Conservation (phyloP, 2,888 invertebrate species). For the Cryptophagus acutangulus region DNA sequence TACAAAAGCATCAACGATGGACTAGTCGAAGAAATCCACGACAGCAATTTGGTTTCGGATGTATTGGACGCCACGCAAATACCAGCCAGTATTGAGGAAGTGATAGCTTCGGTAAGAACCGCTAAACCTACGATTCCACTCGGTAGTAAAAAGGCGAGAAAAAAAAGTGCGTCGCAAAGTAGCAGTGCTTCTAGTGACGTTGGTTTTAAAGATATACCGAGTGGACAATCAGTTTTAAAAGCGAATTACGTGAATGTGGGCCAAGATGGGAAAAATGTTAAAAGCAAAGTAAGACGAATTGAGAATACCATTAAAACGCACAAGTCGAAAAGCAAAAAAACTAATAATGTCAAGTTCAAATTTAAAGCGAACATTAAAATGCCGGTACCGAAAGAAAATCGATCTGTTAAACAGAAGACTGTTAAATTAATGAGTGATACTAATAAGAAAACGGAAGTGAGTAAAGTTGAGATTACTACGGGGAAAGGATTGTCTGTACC, state of each 20-base stretch:
- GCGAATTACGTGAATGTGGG: conserved; percentile 22
- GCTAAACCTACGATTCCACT: conserved; percentile 50
- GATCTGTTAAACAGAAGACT: conserved; percentile 24
- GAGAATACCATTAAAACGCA: neutral
- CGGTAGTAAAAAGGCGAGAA: conserved; percentile 39
- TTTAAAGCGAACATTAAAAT: conserved; percentile 30
- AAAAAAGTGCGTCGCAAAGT: conserved; percentile 34
- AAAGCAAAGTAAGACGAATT: conserved; percentile 17
- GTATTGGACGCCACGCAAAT: conserved; percentile 41
- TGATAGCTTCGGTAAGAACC: conserved; percentile 53
- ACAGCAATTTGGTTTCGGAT: conserved; percentile 30
- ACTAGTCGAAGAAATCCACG: conserved; percentile 34
- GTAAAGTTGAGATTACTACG: conserved; percentile 43
- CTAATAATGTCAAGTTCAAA: conserved; percentile 32
- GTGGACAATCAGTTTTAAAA: conserved; percentile 31
- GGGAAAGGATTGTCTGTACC: conserved; percentile 54
- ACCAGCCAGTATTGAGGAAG: conserved; percentile 53
- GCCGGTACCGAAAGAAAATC: neutral
- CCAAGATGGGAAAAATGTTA: conserved; percentile 7
- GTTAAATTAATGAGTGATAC: conserved; percentile 22
- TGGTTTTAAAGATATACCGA: conserved; percentile 25
- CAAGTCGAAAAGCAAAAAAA: conserved; percentile 15
- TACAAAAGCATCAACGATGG: conserved; percentile 20
- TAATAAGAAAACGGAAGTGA: conserved; percentile 21
- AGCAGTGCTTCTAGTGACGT: no score